Conservation (phyloP, 2,888 invertebrate species). For the Eristalinus aeneus region DNA sequence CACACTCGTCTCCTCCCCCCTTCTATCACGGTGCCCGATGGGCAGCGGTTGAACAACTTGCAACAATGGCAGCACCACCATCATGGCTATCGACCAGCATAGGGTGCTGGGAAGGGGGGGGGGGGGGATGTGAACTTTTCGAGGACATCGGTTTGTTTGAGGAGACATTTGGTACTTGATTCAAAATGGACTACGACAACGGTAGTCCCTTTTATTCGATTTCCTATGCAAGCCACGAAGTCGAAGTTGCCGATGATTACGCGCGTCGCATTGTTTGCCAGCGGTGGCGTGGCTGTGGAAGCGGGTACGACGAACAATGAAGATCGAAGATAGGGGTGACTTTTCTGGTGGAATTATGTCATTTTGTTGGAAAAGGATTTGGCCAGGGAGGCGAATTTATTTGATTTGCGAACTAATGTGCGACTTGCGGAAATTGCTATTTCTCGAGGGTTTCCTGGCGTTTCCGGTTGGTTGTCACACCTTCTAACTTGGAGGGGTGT, state of each 20-base stretch:
- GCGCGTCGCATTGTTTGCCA: neutral
- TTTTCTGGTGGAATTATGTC: conserved; percentile 1
- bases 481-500: neutral
- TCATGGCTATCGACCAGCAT: neutral
- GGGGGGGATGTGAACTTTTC: conserved; percentile 3
- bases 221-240: neutral
- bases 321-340: neutral
- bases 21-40: neutral
- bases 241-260: neutral
- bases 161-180: neutral
- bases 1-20: neutral
- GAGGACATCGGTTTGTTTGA: conserved; percentile 31
- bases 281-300: neutral
- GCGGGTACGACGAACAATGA: too few relatives aligned
- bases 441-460: neutral
- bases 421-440: conserved; percentile 1
- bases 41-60: conserved; percentile 5
- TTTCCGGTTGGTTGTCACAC: neutral
- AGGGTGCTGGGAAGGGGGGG: neutral
- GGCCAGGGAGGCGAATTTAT: neutral
- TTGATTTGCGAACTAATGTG: conserved; percentile 3
- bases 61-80: conserved; percentile 8
- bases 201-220: neutral
- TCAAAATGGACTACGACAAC: neutral
- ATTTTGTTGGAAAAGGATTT: conserved; percentile 16